A percentile compares a stretch with the other conserved stretches of the same genome.
These are phyloP conservation scores for Triops longicaudatus DNA, from an alignment of 1,140 invertebrate genomes.

Conservation along the genomic window DNA sequence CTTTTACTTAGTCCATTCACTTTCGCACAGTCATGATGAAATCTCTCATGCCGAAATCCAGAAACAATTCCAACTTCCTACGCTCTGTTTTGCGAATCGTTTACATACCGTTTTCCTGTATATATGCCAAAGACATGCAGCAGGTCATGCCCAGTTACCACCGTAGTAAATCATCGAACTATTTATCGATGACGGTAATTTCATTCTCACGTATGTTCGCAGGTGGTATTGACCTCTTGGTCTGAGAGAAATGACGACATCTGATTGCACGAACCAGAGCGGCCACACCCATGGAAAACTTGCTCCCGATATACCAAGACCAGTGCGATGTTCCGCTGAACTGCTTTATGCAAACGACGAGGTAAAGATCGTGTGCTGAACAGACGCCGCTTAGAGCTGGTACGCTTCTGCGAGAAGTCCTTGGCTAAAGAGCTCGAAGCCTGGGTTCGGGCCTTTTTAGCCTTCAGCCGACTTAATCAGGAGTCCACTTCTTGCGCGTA, in stretches of 20 bases:
- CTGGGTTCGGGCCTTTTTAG: too few relatives aligned
- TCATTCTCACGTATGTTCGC: slow-evolving; percentile 7
- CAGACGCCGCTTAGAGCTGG: neutral
- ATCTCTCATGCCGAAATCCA: neutral
- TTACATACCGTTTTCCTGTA: neutral
- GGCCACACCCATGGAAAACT: slow-evolving; percentile 5
- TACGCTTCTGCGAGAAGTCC: neutral
- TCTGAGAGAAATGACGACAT: neutral
- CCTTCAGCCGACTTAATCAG: neutral
- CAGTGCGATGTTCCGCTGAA: neutral
- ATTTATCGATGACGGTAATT: neutral
- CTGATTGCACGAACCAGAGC: slow-evolving; percentile 9
- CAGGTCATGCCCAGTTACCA: too few relatives aligned
- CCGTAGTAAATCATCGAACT: neutral
- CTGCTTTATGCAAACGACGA: neutral
- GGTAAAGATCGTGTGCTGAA: neutral
- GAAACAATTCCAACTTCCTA: neutral
- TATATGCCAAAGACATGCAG: neutral
- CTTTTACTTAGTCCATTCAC: neutral
- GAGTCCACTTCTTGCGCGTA: neutral
- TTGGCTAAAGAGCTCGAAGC: too few relatives aligned
- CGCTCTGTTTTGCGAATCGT: neutral
- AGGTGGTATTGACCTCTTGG: slow-evolving; percentile 10
- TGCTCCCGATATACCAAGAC: neutral
- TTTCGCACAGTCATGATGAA: neutral